phyloP scores from a whole-genome alignment of 30 jellyfish, hydroid and myxozoan genomes.

The Rhopilema esculentum region DNA sequence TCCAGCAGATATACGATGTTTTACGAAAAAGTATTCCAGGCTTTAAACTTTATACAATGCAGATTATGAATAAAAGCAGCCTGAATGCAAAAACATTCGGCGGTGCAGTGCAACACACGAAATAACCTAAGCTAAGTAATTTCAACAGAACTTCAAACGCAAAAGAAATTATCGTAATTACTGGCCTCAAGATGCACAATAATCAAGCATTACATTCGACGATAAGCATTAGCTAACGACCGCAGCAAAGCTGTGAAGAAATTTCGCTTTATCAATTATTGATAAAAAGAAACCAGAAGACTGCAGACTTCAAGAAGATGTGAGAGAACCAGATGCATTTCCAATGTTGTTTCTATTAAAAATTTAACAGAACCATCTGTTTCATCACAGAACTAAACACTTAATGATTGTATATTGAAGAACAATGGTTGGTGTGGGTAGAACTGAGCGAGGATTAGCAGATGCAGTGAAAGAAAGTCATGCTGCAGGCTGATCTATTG shows the following conservation, averaged over 20 bases:
- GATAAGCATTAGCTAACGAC: background rate
- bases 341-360: background rate
- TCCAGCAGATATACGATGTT: too few species aligned
- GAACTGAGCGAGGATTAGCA: background rate
- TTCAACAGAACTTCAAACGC: background rate
- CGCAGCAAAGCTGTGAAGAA: background rate
- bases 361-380: constrained; percentile 9
- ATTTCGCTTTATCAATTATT: background rate
- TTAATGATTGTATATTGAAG: constrained; percentile 2
- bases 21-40: too few species aligned
- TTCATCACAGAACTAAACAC: constrained; percentile 2
- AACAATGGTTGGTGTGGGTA: constrained; percentile 6
- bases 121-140: background rate
- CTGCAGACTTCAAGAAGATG: constrained; percentile 15
- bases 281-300: constrained; percentile 11
- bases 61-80: too few species aligned
- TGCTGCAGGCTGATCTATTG: background rate
- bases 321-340: constrained; percentile 19
- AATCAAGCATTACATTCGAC: background rate
- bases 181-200: background rate
- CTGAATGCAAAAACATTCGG: too few species aligned
- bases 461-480: background rate
- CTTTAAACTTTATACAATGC: too few species aligned
- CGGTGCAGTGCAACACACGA: too few species aligned
- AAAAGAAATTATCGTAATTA: background rate